Base-by-base conservation (phyloP, 2,888 invertebrate species). In the Biston betularia region DNA sequence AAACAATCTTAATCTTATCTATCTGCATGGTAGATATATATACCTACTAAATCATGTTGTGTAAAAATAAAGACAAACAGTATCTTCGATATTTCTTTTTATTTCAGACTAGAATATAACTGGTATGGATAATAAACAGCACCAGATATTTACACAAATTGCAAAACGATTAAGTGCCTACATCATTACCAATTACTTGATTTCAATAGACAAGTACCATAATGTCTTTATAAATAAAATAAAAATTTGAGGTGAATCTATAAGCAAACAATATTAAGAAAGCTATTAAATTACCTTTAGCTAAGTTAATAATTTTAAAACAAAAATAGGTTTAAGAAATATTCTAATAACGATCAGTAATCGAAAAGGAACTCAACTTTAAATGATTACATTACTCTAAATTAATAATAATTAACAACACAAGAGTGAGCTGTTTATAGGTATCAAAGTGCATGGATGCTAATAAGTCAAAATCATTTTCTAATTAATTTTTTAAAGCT, bases 21-120 rank as follows among this genome's bases (percentile, higher is more conserved):
- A 24, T 24, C 24, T 38, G 24, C 24, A 38, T 38, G 38, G 1
- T 38, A 38, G 6, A 38, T 38, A 8, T 6, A 4, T 38, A n/a
- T n/a, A n/a, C n/a, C n/a, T n/a, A n/a, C n/a, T n/a, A 35, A 12
- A 4, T 10, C 0, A 10, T 11, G 0, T 8, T 15, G 24, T n/a
- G 48, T 48, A 6, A 48, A 48, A 48, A 24, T n/a, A 49, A 58
- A 14, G 6, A 34, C 14, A 45, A 38, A 33, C 4, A 6, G n/a
- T 55, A 3, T 10, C 84, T 86, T 82, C 83, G 66, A 75, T 73
- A 84, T 81, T 85, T 81, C 77, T 89, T 90, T 90, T 90, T 86
- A 85, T 89, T 87, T 79, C 83, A 87, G 92, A 92, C 92, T 92
- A 92, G 92, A 92, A 89, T 89, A 87, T 82, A 65, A 69, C 65